These are phyloP conservation scores for Catharus minimus DNA, from an alignment of 2,113 vertebrate species.

Conservation along the genomic window DNA sequence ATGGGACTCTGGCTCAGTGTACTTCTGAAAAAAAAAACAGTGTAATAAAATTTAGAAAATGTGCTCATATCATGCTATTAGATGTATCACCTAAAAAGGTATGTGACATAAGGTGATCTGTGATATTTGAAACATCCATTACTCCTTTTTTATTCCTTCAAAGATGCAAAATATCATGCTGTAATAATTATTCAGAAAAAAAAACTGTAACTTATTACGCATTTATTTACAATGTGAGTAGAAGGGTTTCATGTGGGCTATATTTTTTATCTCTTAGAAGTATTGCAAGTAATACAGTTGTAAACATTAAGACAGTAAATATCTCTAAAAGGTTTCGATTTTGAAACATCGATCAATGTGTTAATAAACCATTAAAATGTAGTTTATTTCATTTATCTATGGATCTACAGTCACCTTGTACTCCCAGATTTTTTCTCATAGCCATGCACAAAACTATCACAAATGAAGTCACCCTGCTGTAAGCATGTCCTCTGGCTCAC, in stretches of 20 bases:
- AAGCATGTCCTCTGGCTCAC: neutral
- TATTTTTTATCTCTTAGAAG: neutral
- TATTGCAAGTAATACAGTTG: neutral
- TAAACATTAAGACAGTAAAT: neutral
- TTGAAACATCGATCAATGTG: neutral
- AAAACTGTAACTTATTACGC: neutral
- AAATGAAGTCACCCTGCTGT: neutral
- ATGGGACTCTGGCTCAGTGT: neutral
- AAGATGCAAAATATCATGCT: neutral
- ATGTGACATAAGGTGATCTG: neutral
- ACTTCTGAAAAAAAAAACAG: neutral
- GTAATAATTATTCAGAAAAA: neutral
- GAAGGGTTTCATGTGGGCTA: neutral
- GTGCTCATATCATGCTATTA: neutral
- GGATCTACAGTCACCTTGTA: neutral
- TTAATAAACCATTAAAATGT: neutral
- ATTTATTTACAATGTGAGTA: neutral
- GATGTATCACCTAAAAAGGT: neutral
- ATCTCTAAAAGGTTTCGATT: neutral
- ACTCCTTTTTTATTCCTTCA: neutral
- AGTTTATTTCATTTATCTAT: neutral
- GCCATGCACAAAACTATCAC: neutral
- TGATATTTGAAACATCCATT: neutral
- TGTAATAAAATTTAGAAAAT: neutral
- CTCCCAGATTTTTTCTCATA: neutral